Base-by-base conservation (phyloP, 2,888 invertebrate species). In the Saturnia pavonia region DNA sequence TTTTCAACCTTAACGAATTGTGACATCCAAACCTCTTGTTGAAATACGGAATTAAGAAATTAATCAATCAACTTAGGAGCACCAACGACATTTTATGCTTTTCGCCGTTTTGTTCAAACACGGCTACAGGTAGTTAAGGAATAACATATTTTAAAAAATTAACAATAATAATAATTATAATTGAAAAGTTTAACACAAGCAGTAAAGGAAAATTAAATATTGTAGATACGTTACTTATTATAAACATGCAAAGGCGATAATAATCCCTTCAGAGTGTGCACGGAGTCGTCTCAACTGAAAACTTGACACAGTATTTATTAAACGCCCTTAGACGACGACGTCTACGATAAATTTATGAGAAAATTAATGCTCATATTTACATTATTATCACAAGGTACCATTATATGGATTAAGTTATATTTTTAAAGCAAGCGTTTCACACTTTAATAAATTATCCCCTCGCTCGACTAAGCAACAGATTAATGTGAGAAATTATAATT, bases 261-360 rank as follows among this genome's bases (percentile, higher is more conserved):
- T 84, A 84, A 87, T 85, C 83, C 78, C 69, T 57, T 70, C 54
- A 73, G 77, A 76, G 73, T 78, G 79, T 86, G 87, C 83, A 75
- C 63, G 69, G 72, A 77, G 80, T 74, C 74, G 80, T 68, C 71
- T 75, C 72, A 69, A 12, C 22, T 63, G 63, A 42, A 54, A 71
- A 71, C 48, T 69, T 60, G 68, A 63, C 34, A 48, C 19, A 1
- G 63, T 60, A 27, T 63, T 40, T 57, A 45, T 40, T 65, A 40
- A 19, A 68, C 45, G 65, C 9, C 65, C 68, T 65, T 69, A 48
- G n/a, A 68, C 22, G n/a, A 68, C 22, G 42, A 19, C 25, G 42
- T 65, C 63, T 68, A 66, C 51, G 42, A 34, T 40, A 42, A 67
- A 42, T 60, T 19, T 67, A 63, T 40, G 63, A 19, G 65, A 68